These are phyloP conservation scores for Tryphoninae sp. DNA, from an alignment of 2,888 invertebrate species.

Conservation along the genomic window DNA sequence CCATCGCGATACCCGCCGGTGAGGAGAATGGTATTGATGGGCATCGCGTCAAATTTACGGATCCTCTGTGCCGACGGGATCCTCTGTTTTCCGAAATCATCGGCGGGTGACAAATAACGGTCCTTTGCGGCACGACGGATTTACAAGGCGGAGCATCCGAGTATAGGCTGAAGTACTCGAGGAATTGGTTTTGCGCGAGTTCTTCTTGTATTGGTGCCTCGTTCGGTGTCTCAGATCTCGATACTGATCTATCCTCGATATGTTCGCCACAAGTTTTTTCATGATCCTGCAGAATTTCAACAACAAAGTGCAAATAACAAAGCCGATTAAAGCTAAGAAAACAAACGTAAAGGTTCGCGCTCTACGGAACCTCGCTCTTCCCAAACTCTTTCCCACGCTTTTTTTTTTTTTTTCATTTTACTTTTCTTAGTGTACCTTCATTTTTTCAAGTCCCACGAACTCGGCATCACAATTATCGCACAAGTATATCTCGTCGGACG, in stretches of 20 bases:
- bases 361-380: neutral
- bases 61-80: conserved; percentile 80
- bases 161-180: conserved; percentile 82
- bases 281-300: conserved; percentile 79
- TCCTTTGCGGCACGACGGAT: neutral
- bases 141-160: conserved; percentile 61
- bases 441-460: conserved; percentile 84
- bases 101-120: conserved; percentile 33
- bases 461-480: conserved; percentile 90
- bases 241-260: conserved; percentile 79
- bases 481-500: conserved; percentile 86
- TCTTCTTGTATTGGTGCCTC: conserved; percentile 68
- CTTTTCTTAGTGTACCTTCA: conserved; percentile 80
- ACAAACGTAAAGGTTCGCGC: neutral
- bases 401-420: conserved; percentile 30
- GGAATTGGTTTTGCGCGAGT: conserved; percentile 80
- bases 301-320: conserved; percentile 38
- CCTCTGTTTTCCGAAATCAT: conserved; percentile 70
- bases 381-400: neutral
- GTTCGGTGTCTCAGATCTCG: conserved; percentile 79
- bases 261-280: conserved; percentile 81
- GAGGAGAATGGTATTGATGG: conserved; percentile 83
- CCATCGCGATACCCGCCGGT: conserved; percentile 82
- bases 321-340: neutral
- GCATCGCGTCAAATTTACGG: conserved; percentile 81